Conservation (phyloP, 2,888 invertebrate species). For the Copidosoma aretas region DNA sequence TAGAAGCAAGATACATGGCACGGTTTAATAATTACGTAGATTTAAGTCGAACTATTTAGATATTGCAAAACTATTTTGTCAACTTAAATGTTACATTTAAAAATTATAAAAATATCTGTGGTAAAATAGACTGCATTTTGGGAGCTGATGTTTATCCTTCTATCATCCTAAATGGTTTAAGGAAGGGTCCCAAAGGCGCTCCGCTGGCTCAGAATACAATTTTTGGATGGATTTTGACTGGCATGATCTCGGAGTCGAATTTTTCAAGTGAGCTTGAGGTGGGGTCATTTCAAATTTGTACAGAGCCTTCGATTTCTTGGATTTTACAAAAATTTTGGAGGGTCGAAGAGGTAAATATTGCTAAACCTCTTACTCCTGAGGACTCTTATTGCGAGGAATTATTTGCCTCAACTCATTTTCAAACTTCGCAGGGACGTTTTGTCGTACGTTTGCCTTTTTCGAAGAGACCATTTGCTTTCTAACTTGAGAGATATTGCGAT, state of each 20-base stretch:
- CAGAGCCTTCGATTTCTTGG: not conserved
- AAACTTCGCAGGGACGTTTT: not conserved
- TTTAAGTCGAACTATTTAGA: too few species aligned
- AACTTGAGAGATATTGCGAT: not conserved
- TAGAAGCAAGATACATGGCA: too few species aligned
- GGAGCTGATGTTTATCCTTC: not conserved
- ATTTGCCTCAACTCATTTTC: not conserved
- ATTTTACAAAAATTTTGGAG: not conserved
- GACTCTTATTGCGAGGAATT: constrained; percentile 6
- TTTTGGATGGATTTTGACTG: constrained; percentile 6
- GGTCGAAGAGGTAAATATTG: not conserved
- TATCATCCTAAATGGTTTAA: not conserved
- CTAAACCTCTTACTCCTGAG: not conserved
- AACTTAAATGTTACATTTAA: too few species aligned
- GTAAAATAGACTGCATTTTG: not conserved
- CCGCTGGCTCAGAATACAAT: constrained; percentile 5
- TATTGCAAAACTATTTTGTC: too few species aligned
- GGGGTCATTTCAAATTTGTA: too few species aligned
- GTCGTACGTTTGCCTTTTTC: not conserved
- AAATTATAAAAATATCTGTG: too few species aligned
- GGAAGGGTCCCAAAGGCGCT: not conserved
- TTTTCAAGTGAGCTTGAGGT: too few species aligned
- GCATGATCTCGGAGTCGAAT: not conserved
- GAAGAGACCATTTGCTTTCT: not conserved
- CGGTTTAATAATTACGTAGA: too few species aligned